Evolutionary conservation across 2,797 vertebrate genomes (phyloP).

Genomic region (Karalla daura): DNA sequence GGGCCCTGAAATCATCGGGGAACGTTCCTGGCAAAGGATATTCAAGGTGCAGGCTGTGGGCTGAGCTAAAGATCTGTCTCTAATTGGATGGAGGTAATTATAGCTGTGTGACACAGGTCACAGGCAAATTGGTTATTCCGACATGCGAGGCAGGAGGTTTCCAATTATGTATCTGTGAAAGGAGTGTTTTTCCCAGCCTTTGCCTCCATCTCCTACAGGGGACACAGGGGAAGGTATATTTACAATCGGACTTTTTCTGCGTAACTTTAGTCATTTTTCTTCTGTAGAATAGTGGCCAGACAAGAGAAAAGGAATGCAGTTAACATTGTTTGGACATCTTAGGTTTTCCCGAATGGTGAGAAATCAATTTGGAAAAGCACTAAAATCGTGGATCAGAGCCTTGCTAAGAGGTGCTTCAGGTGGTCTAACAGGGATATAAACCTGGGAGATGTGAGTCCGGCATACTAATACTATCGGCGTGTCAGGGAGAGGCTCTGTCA

Average conservation of each 20-base stretch:
- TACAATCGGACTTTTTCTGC: conserved; percentile 15
- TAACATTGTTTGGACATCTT: conserved; percentile 14
- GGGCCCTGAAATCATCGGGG: conserved; percentile 40
- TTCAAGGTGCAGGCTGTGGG: conserved; percentile 29
- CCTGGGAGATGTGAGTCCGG: conserved; percentile 12
- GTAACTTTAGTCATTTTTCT: conserved; percentile 3
- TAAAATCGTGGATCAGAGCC: conserved; percentile 27
- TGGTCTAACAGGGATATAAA: conserved; percentile 41
- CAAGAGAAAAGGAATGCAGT: not conserved
- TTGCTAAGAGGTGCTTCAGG: conserved; percentile 34
- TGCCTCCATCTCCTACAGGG: conserved; percentile 7
- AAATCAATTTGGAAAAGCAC: conserved; percentile 37
- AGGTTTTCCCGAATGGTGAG: conserved; percentile 11
- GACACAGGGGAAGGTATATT: conserved; percentile 12
- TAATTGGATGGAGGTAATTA: conserved; percentile 72
- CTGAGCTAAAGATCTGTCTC: conserved; percentile 52
- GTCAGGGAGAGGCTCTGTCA: conserved; percentile 18
- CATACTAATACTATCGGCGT: conserved; percentile 42
- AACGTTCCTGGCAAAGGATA: conserved; percentile 38
- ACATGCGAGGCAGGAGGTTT: conserved; percentile 48
- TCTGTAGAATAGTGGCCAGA: conserved; percentile 5
- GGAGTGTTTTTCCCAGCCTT: conserved; percentile 29
- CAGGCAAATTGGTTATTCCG: conserved; percentile 55
- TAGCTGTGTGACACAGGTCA: conserved; percentile 59
- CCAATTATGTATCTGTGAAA: conserved; percentile 61